These are phyloP conservation scores for Patiria miniata DNA, from an alignment of 35 echinoderm and acorn worm species.

Conservation along the genomic window DNA sequence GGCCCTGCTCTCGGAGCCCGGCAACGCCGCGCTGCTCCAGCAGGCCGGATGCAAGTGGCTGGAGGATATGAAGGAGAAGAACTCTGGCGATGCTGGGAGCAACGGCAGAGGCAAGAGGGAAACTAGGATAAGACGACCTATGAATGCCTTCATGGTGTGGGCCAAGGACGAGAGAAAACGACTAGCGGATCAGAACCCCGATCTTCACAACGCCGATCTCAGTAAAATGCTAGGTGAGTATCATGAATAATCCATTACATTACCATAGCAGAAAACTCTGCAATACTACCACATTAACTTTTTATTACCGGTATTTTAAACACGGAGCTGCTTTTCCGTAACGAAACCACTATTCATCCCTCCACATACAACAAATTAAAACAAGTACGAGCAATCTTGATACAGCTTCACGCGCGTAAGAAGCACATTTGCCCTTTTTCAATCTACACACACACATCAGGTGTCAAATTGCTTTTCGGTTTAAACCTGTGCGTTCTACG, in stretches of 20 bases:
- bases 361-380: too few species aligned
- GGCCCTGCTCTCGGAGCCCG: slow-evolving; percentile 27
- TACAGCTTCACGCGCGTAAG: too few species aligned
- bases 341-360: too few species aligned
- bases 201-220: slow-evolving; percentile 97
- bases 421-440: too few species aligned
- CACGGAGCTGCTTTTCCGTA: too few species aligned
- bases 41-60: slow-evolving; percentile 52
- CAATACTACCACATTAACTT: too few species aligned
- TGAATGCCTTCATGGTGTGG: slow-evolving; percentile 99
- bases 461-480: too few species aligned
- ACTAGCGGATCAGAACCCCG: slow-evolving; percentile 93
- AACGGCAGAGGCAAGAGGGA: slow-evolving; percentile 65
- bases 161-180: slow-evolving; percentile 93
- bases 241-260: not conserved
- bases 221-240: slow-evolving; percentile 93
- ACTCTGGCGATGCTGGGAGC: slow-evolving; percentile 17
- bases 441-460: too few species aligned
- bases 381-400: too few species aligned
- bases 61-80: slow-evolving; percentile 35
- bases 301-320: too few species aligned
- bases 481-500: too few species aligned
- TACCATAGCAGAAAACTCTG: not conserved
- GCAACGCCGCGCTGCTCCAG: slow-evolving; percentile 22
- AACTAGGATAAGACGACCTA: slow-evolving; percentile 82